Base-by-base conservation (phyloP, 2,888 invertebrate genomes). In the Oxytorus armatus region DNA sequence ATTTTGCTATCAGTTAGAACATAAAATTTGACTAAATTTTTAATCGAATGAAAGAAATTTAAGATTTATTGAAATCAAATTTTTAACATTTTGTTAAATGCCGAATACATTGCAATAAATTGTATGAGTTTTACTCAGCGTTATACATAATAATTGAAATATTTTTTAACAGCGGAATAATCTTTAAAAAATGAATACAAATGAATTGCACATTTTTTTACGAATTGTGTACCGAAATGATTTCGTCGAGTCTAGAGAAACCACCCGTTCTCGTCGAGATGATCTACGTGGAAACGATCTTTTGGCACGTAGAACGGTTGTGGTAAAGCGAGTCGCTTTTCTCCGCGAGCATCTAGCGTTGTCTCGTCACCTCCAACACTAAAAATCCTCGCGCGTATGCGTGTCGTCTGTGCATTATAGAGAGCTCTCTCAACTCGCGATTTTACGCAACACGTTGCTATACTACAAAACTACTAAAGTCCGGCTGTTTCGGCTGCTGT, bases 401-500 rank as follows among this genome's bases (percentile, higher is more conserved):
- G 81, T 65, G 57, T 49, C 25, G 21, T 29, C 21, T 66, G 47
- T 74, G n/a, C n/a, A n/a, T 74, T 47, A 55, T 66, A 57, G 29
- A 18, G 55, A 57, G 23, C 3, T 47, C 23, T 44, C 44, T 66
- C 29, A 21, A 68, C 47, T 65, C 36, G 53, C 10, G 80, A 72
- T 76, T 84, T 82, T 84, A 84, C 83, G 83, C 83, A 84, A 84
- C 82, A 82, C 68, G 83, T 84, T 82, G 77, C 76, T 59, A 33
- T 66, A 33, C 21, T 11, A 47, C 69, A 39, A 8, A n/a, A 14
- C 53, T 14, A 21, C 65, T 14, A 18, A 61, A 8, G 61, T 53
- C 11, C 44, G 44, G 70, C 70, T 36, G 70, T 51, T 76, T 69
- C 70, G 25, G 49, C 18, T 47, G 16, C 25, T 29, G 55, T 55